These are phyloP conservation scores for Heliconius hortense DNA, from an alignment of 2,888 invertebrate genomes.

Conservation along the genomic window DNA sequence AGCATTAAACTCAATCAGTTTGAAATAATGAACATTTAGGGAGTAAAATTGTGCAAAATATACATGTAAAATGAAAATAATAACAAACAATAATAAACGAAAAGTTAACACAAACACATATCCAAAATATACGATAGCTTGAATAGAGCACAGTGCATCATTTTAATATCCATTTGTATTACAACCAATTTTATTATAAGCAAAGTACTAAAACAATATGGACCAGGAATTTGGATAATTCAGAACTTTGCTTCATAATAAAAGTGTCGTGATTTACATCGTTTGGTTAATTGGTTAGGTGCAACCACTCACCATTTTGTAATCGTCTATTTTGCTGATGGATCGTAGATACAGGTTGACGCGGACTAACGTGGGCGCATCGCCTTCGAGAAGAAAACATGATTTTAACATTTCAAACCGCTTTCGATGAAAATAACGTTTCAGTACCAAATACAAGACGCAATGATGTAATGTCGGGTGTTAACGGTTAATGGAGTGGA, in stretches of 20 bases:
- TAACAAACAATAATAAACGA: slow-evolving; percentile 47
- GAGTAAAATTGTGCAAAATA: slow-evolving; percentile 43
- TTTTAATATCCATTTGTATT: slow-evolving; percentile 60
- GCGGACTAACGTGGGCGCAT: slow-evolving; percentile 92
- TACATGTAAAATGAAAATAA: slow-evolving; percentile 41
- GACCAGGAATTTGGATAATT: background rate
- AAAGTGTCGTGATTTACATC: slow-evolving; percentile 54
- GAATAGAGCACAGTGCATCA: slow-evolving; percentile 73
- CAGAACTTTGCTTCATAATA: slow-evolving; percentile 69
- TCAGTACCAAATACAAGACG: slow-evolving; percentile 18
- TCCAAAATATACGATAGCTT: slow-evolving; percentile 64
- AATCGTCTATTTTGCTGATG: slow-evolving; percentile 99
- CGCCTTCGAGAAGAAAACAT: slow-evolving; percentile 83
- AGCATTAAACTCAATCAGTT: slow-evolving; percentile 30
- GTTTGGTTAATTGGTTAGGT: slow-evolving; percentile 55
- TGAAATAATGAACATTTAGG: slow-evolving; percentile 38
- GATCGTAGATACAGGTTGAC: slow-evolving; percentile 98
- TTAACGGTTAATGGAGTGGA: slow-evolving; percentile 57
- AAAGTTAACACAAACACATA: slow-evolving; percentile 60
- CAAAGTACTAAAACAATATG: slow-evolving; percentile 52
- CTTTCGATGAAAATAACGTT: slow-evolving; percentile 28
- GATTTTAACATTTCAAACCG: slow-evolving; percentile 43
- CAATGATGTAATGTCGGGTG: slow-evolving; percentile 59
- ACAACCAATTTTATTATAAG: slow-evolving; percentile 70
- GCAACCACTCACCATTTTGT: slow-evolving; percentile 96